Evolutionary conservation across 2,888 invertebrate genomes (phyloP).

Genomic region (Leptinotarsa peninsularis): DNA sequence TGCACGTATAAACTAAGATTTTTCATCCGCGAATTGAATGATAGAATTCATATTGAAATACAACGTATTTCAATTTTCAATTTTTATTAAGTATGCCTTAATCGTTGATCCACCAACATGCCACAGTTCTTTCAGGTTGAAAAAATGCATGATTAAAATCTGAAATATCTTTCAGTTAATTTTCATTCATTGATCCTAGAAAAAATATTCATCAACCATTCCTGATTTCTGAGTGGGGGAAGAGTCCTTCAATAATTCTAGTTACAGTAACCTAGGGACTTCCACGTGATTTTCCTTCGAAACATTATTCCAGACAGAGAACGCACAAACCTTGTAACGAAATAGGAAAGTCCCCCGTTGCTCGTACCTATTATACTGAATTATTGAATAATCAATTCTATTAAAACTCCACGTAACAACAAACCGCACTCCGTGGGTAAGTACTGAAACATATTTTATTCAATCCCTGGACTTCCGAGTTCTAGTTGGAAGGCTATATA

Average conservation of each 20-base stretch:
- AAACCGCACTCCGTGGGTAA: neutral
- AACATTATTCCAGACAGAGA: neutral
- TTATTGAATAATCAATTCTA: conserved; percentile 10
- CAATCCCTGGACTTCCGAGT: conserved; percentile 12
- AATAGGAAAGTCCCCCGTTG: neutral
- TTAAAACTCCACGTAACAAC: neutral
- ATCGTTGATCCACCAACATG: too few species aligned
- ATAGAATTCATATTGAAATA: too few species aligned
- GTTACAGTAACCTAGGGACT: neutral
- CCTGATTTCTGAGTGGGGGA: too few species aligned
- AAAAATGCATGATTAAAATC: too few species aligned
- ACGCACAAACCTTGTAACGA: neutral
- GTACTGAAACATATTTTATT: conserved; percentile 9
- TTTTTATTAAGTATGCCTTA: too few species aligned
- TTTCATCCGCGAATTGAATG: too few species aligned
- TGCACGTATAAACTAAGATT: too few species aligned
- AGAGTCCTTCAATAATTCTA: neutral
- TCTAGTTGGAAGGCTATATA: neutral
- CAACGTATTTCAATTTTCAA: too few species aligned
- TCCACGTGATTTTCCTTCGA: neutral
- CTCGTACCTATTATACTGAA: neutral
- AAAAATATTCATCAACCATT: too few species aligned
- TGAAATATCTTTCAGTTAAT: too few species aligned
- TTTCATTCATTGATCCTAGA: too few species aligned
- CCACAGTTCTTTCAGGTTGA: too few species aligned